phyloP scores from a whole-genome alignment of 2,113 vertebrate genomes.

The Passer montanus region DNA sequence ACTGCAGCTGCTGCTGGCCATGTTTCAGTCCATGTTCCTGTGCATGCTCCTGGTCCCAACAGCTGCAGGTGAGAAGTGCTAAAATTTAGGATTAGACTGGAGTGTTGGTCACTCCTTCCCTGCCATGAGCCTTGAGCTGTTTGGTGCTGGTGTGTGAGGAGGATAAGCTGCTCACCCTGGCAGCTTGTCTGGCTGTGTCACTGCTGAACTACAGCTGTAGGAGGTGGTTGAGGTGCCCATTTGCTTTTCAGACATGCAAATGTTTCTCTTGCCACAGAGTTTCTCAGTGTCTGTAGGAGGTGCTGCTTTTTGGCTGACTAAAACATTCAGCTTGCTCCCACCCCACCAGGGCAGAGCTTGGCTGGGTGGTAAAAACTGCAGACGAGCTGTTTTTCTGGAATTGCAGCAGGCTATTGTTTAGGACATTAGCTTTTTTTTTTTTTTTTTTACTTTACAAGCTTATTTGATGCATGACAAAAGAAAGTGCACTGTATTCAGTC shows the following conservation, averaged over 20 bases:
- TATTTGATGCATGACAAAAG: slow-evolving; percentile 34
- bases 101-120: not conserved
- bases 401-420: slow-evolving; percentile 36
- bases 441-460: not conserved
- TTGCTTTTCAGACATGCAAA: slow-evolving; percentile 16
- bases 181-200: not conserved
- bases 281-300: slow-evolving; percentile 35
- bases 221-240: not conserved
- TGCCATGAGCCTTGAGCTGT: not conserved
- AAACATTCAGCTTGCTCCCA: slow-evolving; percentile 35
- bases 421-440: not conserved
- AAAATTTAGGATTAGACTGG: not conserved
- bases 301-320: slow-evolving; percentile 58
- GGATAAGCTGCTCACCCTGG: not conserved
- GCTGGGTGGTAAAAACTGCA: slow-evolving; percentile 35
- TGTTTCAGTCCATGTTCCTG: not conserved
- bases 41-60: not conserved
- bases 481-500: slow-evolving; percentile 24
- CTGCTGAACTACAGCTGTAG: not conserved
- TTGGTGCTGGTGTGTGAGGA: not conserved
- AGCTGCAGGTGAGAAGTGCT: not conserved
- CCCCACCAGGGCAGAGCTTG: slow-evolving; percentile 14
- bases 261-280: not conserved
- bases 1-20: fast-evolving
- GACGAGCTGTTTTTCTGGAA: slow-evolving; percentile 51